Conservation (phyloP, 2,888 invertebrate species). For the Andrena hattorfiana region DNA sequence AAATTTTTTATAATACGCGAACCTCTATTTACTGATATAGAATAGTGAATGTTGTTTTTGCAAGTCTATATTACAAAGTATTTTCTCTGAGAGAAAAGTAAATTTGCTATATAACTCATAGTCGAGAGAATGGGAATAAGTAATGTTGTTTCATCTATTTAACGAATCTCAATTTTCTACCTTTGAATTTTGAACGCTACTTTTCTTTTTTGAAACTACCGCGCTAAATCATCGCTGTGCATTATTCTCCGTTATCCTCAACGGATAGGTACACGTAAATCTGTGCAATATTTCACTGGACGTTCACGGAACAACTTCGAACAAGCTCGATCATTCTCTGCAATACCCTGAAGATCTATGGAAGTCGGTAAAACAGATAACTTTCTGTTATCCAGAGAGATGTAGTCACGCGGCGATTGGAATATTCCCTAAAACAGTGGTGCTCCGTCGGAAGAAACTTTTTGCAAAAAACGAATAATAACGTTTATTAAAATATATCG, state of each 20-base stretch:
- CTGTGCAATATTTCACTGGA: background rate
- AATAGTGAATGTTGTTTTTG: no score
- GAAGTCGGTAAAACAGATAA: slow-evolving; percentile 62
- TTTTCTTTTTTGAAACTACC: background rate
- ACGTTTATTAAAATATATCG: background rate
- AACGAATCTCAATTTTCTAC: no score
- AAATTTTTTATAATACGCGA: no score
- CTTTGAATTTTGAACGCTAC: background rate
- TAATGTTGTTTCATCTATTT: no score
- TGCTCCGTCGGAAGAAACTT: slow-evolving; percentile 13
- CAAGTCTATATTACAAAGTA: no score
- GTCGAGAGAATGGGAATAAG: no score
- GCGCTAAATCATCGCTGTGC: background rate
- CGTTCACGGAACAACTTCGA: slow-evolving; percentile 9
- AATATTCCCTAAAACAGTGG: slow-evolving; percentile 16
- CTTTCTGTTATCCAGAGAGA: slow-evolving; percentile 10
- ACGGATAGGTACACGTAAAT: background rate
- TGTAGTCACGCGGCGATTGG: slow-evolving; percentile 1
- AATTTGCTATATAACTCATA: no score
- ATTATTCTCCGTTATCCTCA: slow-evolving; percentile 7
- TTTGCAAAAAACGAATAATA: background rate
- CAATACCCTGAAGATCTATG: slow-evolving; percentile 26
- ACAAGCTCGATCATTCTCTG: slow-evolving; percentile 23
- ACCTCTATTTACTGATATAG: no score
- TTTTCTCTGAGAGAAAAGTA: no score